phyloP scores from a whole-genome alignment of 2,113 vertebrate genomes.

The Stegastes partitus region DNA sequence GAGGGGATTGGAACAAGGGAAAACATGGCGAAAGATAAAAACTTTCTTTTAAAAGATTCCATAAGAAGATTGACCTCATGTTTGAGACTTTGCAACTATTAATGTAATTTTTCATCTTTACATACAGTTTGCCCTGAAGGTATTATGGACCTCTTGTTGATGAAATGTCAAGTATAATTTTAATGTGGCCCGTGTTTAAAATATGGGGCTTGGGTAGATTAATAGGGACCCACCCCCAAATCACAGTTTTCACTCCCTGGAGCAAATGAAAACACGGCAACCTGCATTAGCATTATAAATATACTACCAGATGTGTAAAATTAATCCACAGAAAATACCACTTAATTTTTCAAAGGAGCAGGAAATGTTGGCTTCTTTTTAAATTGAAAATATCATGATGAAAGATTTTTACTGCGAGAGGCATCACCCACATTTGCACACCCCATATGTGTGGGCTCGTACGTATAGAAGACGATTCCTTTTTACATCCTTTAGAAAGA shows the following conservation, averaged over 20 bases:
- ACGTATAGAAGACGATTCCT: slow-evolving; percentile 55
- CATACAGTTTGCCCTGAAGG: slow-evolving; percentile 62
- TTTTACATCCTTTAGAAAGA: slow-evolving; percentile 73
- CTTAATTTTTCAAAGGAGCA: slow-evolving; percentile 76
- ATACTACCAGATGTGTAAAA: slow-evolving; percentile 57
- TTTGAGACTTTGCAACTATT: slow-evolving; percentile 41
- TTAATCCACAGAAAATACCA: slow-evolving; percentile 68
- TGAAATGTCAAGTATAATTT: slow-evolving; percentile 77
- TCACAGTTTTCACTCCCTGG: slow-evolving; percentile 57
- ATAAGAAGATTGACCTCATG: slow-evolving; percentile 31
- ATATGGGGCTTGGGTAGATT: slow-evolving; percentile 71
- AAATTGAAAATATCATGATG: slow-evolving; percentile 80
- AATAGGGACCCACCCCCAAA: slow-evolving; percentile 66
- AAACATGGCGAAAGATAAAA: slow-evolving; percentile 39
- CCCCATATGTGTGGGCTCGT: slow-evolving; percentile 28
- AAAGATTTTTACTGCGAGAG: slow-evolving; percentile 65
- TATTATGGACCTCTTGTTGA: slow-evolving; percentile 66
- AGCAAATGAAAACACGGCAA: slow-evolving; percentile 69
- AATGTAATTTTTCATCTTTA: slow-evolving; percentile 64
- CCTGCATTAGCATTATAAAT: slow-evolving; percentile 69
- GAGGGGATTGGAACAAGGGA: not conserved
- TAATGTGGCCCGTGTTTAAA: slow-evolving; percentile 69
- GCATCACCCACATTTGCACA: slow-evolving; percentile 42
- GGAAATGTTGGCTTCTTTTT: slow-evolving; percentile 58
- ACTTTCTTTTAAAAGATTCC: slow-evolving; percentile 49